Base-by-base conservation (phyloP, 2,113 vertebrate species). In the Perca flavescens region DNA sequence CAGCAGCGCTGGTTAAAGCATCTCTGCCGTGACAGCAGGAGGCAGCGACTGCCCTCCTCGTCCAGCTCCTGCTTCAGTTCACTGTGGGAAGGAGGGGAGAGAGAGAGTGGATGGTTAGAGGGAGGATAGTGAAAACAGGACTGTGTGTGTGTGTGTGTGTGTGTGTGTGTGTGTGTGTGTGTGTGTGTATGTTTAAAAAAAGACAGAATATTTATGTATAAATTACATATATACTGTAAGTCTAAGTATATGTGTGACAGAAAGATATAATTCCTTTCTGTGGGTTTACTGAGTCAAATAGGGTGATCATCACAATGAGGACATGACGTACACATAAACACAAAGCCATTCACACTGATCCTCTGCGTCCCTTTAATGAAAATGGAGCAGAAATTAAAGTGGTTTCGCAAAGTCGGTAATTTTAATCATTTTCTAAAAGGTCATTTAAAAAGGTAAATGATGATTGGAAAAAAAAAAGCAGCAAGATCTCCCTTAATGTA, bases 1-100 rank as follows among this genome's bases (percentile, higher is more conserved):
- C 98, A 99, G 94, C 98, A 99, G 90, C 94, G 97, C 80, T 96
- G 96, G 25, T 98, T 97, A 82, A 99, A 99, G 90, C 95, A 96
- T 74, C 92, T 93, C 92, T 98, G 97, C 80, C 94, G 96, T 10
- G 97, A 97, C 63, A 99, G 95, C 92, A 99, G 96, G 89, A 95
- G 95, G 90, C 97, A 97, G 85, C 96, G 98, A 94, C 94, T 97
- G 86, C 96, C 96, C 88, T 99, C 98, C 92, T 98, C 97, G 0
- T 96, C 97, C 88, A 99, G 92, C 92, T 96, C 96, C 95, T 97
- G 97, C 94, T 96, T 98, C 95, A 98, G 94, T 86, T 98, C 97
- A 31, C 98, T 99, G 91, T 11, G 54, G 71, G 81, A 74, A 69
- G 67, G 64, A n/a, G 46, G 75, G 19, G 25, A 17, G 31, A 52